A percentile compares a stretch with the other conserved stretches of the same genome.
phyloP scores from a whole-genome alignment of 2,888 invertebrate genomes.

The Esperia sulphurella region DNA sequence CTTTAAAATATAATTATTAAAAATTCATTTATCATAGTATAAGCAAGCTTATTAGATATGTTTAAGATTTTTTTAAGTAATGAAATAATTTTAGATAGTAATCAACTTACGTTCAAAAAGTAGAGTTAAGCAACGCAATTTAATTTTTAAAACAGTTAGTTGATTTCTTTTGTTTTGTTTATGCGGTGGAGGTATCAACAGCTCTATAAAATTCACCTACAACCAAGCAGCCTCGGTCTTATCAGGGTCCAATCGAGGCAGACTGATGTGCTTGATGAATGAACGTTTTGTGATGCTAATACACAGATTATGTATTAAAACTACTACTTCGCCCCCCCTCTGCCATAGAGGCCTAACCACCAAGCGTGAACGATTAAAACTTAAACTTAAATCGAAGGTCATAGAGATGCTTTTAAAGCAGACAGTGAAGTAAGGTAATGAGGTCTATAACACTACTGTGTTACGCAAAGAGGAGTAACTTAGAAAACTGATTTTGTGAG shows the following conservation, averaged over 20 bases:
- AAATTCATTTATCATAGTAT: too few relatives aligned
- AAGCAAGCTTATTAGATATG: too few relatives aligned
- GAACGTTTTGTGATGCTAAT: slow-evolving; percentile 73
- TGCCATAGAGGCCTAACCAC: neutral
- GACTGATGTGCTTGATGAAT: slow-evolving; percentile 70
- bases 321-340: slow-evolving; percentile 22
- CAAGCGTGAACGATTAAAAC: neutral
- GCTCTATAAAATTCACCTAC: slow-evolving; percentile 33
- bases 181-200: too few relatives aligned
- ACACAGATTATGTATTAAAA: slow-evolving; percentile 31
- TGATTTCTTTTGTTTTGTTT: too few relatives aligned
- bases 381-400: neutral
- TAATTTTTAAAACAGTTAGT: too few relatives aligned
- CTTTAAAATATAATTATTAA: too few relatives aligned
- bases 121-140: too few relatives aligned
- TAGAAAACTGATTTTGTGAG: neutral
- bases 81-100: too few relatives aligned
- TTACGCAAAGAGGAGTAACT: slow-evolving; percentile 1
- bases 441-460: neutral
- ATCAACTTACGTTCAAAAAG: too few relatives aligned
- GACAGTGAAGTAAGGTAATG: neutral
- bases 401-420: neutral
- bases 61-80: too few relatives aligned
- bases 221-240: slow-evolving; percentile 36
- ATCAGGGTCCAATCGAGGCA: slow-evolving; percentile 53